Evolutionary conservation across 2,888 invertebrate genomes (phyloP).

Genomic region (Mystacides longicornis): DNA sequence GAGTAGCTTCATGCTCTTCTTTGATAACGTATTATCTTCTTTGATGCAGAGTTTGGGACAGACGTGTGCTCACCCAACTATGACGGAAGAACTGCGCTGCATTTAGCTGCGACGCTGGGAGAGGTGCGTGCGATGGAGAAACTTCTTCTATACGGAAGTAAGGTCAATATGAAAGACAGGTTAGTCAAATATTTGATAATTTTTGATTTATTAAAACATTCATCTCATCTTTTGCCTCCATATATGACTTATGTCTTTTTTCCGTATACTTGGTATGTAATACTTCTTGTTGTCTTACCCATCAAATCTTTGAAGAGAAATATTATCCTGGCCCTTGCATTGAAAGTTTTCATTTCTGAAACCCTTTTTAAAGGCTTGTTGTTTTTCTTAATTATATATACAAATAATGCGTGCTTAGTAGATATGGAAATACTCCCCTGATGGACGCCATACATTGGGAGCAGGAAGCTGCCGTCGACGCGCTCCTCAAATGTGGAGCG

Average conservation of each 20-base stretch:
- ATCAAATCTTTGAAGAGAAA: too few species aligned
- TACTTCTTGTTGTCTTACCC: too few species aligned
- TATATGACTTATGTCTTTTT: too few species aligned
- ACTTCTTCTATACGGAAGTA: constrained; percentile 71
- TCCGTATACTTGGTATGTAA: too few species aligned
- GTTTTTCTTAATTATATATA: too few species aligned
- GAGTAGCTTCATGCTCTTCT: not conserved
- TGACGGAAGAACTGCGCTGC: constrained; percentile 71
- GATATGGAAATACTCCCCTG: constrained; percentile 62
- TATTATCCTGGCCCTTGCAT: too few species aligned
- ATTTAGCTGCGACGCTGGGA: constrained; percentile 70
- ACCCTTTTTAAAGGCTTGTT: too few species aligned
- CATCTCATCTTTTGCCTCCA: too few species aligned
- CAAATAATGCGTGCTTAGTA: too few species aligned
- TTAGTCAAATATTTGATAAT: too few species aligned
- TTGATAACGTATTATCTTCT: not conserved
- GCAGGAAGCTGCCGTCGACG: constrained; percentile 53
- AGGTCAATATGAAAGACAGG: constrained; percentile 71
- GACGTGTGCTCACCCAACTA: constrained; percentile 66
- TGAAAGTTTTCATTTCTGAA: too few species aligned
- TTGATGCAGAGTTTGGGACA: constrained; percentile 52
- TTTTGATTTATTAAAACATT: too few species aligned
- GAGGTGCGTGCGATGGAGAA: constrained; percentile 60
- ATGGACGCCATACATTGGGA: constrained; percentile 62
- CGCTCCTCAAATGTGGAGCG: constrained; percentile 68